Conservation (phyloP, 2,797 vertebrate species). For the Apogon talboti region DNA sequence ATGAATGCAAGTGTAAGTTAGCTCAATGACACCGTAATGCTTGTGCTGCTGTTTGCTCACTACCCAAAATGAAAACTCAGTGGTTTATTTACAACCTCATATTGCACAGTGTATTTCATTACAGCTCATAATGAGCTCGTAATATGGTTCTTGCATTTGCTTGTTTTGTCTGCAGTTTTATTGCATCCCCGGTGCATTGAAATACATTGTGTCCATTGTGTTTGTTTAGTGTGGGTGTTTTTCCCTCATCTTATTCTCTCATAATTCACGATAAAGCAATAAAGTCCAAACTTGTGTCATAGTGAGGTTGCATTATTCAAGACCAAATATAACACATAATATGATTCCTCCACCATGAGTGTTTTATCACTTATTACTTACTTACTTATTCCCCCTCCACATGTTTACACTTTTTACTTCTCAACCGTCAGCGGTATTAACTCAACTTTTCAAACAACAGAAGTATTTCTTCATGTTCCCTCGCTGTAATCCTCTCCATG, state of each 20-base stretch:
- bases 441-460: no score
- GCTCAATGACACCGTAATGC: conserved; percentile 37
- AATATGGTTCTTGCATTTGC: conserved; percentile 67
- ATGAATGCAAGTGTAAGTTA: conserved; percentile 15
- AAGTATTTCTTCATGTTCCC: no score
- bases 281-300: not conserved
- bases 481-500: no score
- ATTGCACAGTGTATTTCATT: conserved; percentile 71
- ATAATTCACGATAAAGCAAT: not conserved
- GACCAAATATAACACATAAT: conserved; percentile 13
- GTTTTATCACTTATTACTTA: conserved; percentile 7
- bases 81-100: conserved; percentile 71
- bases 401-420: conserved; percentile 4
- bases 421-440: not conserved
- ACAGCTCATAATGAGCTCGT: conserved; percentile 71
- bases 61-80: conserved; percentile 60
- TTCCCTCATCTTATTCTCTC: not conserved
- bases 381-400: not conserved
- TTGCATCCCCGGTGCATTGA: conserved; percentile 50
- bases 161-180: conserved; percentile 68
- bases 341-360: conserved; percentile 3
- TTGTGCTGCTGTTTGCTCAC: conserved; percentile 50
- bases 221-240: conserved; percentile 16
- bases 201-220: conserved; percentile 21
- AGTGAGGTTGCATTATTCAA: conserved; percentile 21